A percentile compares a stretch with the other conserved stretches of the same genome.
Conservation (phyloP, 1,140 invertebrate species). For the Oedothorax gibbosus region DNA sequence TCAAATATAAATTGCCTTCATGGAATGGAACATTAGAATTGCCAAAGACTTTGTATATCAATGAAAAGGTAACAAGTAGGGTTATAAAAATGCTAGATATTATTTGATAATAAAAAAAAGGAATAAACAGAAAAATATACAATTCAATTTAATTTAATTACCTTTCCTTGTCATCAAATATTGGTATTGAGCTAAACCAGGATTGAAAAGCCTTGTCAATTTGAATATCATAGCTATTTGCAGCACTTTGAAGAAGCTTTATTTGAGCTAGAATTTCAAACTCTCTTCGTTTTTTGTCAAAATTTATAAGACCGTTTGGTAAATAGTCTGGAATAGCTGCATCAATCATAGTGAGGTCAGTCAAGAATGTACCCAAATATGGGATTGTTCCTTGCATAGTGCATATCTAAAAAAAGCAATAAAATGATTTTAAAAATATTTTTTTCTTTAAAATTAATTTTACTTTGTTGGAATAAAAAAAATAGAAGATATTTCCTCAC, state of each 20-base stretch:
- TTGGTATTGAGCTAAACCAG: conserved; percentile 92
- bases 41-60: too few species aligned
- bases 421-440: neutral
- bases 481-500: too few species aligned
- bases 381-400: conserved; percentile 89
- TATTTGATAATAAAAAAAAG: neutral
- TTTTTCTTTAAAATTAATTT: neutral
- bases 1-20: too few species aligned
- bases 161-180: conserved; percentile 90
- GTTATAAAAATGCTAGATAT: neutral
- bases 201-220: conserved; percentile 86
- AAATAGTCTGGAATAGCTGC: conserved; percentile 93
- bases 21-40: too few species aligned
- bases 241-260: conserved; percentile 95
- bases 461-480: too few species aligned
- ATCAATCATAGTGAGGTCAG: conserved; percentile 99
- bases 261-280: conserved; percentile 98
- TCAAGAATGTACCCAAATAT: conserved; percentile 97
- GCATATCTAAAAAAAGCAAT: conserved; percentile 74
- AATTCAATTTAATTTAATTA: conserved; percentile 72
- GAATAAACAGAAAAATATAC: neutral
- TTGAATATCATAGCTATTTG: conserved; percentile 92
- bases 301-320: conserved; percentile 90
- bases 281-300: conserved; percentile 97
- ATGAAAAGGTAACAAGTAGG: neutral